phyloP scores from a whole-genome alignment of 2,888 invertebrate species.

The Chloroclysta siterata region DNA sequence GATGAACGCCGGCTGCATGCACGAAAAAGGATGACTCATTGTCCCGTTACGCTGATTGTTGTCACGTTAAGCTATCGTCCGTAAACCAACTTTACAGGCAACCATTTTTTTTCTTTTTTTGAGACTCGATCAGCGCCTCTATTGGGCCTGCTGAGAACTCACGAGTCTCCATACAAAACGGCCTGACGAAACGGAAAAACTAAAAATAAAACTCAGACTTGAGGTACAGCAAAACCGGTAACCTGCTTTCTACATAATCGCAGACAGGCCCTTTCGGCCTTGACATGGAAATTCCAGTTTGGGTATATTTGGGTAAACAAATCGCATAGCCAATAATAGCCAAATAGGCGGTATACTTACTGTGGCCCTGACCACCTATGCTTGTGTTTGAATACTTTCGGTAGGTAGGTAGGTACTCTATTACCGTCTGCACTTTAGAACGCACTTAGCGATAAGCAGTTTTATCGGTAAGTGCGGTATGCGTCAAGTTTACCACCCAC shows the following conservation, averaged over 20 bases:
- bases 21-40: too few relatives aligned
- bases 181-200: too few relatives aligned
- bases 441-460: slow-evolving; percentile 1
- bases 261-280: slow-evolving; percentile 27
- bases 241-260: slow-evolving; percentile 1
- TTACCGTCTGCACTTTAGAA: neutral
- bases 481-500: neutral
- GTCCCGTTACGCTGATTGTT: too few relatives aligned
- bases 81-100: too few relatives aligned
- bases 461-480: neutral
- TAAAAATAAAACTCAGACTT: too few relatives aligned
- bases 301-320: slow-evolving; percentile 21
- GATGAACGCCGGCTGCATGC: too few relatives aligned
- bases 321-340: slow-evolving; percentile 11
- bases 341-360: neutral
- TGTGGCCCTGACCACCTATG: slow-evolving; percentile 1
- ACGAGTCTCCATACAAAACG: too few relatives aligned
- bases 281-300: slow-evolving; percentile 29
- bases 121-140: too few relatives aligned
- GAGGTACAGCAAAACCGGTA: too few relatives aligned
- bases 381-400: neutral
- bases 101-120: too few relatives aligned
- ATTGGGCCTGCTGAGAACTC: too few relatives aligned
- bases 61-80: too few relatives aligned
- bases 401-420: neutral